These are phyloP conservation scores for Mythimna impura DNA, from an alignment of 2,888 invertebrate genomes.

Conservation along the genomic window DNA sequence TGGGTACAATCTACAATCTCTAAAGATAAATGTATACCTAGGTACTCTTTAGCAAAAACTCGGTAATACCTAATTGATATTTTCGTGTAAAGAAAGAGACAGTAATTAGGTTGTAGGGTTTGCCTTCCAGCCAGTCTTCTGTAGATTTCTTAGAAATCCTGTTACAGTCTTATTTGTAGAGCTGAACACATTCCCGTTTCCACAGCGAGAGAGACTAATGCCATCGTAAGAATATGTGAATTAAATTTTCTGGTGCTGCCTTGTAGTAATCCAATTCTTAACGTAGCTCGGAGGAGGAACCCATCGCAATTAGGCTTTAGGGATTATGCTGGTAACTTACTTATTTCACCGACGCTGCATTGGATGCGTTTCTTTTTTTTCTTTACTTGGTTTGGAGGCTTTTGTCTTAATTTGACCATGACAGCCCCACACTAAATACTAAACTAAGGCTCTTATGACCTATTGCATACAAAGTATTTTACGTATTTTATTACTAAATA, in stretches of 20 bases:
- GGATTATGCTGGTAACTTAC: slow-evolving; percentile 12
- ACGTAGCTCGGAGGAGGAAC: not conserved
- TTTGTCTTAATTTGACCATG: too few species aligned
- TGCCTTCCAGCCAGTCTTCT: slow-evolving; percentile 9
- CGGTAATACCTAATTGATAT: not conserved
- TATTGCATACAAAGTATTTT: too few species aligned
- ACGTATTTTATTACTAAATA: too few species aligned
- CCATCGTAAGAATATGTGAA: slow-evolving; percentile 27
- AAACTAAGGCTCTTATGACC: too few species aligned
- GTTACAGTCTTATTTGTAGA: slow-evolving; percentile 33
- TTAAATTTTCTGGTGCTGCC: slow-evolving; percentile 22
- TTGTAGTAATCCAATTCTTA: slow-evolving; percentile 24
- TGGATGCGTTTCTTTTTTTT: not conserved
- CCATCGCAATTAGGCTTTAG: slow-evolving; percentile 32
- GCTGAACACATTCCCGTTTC: slow-evolving; percentile 27
- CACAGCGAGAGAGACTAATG: slow-evolving; percentile 14
- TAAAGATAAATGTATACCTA: slow-evolving; percentile 8
- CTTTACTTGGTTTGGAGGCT: too few species aligned
- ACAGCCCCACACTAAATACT: too few species aligned
- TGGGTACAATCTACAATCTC: not conserved
- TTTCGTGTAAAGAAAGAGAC: slow-evolving; percentile 4
- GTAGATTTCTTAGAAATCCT: slow-evolving; percentile 17
- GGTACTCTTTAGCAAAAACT: not conserved
- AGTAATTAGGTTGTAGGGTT: slow-evolving; percentile 23
- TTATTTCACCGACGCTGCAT: slow-evolving; percentile 19